These are phyloP conservation scores for Odontophorus gujanensis DNA, from an alignment of 2,113 vertebrate genomes.

Conservation along the genomic window DNA sequence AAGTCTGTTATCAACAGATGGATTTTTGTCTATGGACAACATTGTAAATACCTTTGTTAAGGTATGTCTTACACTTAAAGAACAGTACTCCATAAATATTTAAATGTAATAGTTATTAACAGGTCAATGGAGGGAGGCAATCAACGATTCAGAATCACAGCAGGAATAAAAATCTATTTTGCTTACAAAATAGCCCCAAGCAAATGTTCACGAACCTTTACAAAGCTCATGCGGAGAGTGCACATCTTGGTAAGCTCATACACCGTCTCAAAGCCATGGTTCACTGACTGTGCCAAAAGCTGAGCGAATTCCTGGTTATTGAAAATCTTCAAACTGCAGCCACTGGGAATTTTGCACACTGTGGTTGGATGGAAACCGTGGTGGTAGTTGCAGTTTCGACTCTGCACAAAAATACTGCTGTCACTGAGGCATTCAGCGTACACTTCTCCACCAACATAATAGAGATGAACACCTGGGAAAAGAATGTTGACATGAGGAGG, in stretches of 20 bases:
- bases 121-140: not conserved
- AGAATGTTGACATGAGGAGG: not conserved
- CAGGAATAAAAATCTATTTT: not conserved
- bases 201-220: slow-evolving; percentile 84
- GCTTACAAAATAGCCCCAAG: not conserved
- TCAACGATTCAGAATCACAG: not conserved
- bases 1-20: not conserved
- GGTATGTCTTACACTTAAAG: not conserved
- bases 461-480: slow-evolving; percentile 92
- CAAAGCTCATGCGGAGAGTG: slow-evolving; percentile 99
- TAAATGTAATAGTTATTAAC: not conserved
- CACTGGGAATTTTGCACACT: slow-evolving; percentile 98
- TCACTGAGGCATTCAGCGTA: slow-evolving; percentile 98
- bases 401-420: slow-evolving; percentile 99
- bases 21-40: not conserved
- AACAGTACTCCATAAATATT: not conserved
- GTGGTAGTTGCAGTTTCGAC: slow-evolving; percentile 99
- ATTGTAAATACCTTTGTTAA: not conserved
- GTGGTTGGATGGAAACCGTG: slow-evolving; percentile 98
- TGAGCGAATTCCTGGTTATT: slow-evolving; percentile 99
- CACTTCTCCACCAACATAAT: slow-evolving; percentile 97
- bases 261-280: slow-evolving; percentile 98
- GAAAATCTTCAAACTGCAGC: slow-evolving; percentile 98
- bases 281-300: slow-evolving; percentile 96
- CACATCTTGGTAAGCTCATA: slow-evolving; percentile 99